These are phyloP conservation scores for Odocoileus virginianus DNA, from an alignment of 2,113 vertebrate species.

Conservation along the genomic window DNA sequence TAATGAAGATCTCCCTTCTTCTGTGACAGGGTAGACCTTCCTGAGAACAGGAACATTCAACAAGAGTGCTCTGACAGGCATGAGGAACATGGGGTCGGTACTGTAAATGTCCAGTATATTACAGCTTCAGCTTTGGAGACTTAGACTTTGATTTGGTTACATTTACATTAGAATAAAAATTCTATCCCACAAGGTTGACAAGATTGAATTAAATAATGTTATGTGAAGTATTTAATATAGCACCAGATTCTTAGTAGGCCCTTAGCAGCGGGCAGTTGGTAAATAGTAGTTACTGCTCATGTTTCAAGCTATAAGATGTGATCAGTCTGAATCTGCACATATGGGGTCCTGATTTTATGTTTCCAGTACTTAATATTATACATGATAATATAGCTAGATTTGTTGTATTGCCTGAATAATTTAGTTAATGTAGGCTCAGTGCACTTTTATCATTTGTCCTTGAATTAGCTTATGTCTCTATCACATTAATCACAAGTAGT, in stretches of 20 bases:
- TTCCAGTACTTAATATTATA: not conserved
- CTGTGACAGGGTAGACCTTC: not conserved
- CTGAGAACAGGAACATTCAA: not conserved
- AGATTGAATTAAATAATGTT: constrained; percentile 4
- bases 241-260: not conserved
- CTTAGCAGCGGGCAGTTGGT: not conserved
- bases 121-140: not conserved
- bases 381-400: not conserved
- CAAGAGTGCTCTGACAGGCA: not conserved
- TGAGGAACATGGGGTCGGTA: not conserved
- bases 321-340: not conserved
- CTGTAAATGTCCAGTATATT: not conserved
- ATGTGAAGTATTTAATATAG: not conserved
- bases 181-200: not conserved
- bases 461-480: not conserved
- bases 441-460: not conserved
- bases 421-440: not conserved
- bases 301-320: constrained; percentile 11
- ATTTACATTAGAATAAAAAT: not conserved
- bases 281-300: not conserved
- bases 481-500: not conserved
- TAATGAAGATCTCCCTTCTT: not conserved
- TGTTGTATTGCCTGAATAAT: not conserved
- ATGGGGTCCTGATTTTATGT: not conserved
- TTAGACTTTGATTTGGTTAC: constrained; percentile 5